These are phyloP conservation scores for Diarsia rubi DNA, from an alignment of 2,888 invertebrate species.

Conservation along the genomic window DNA sequence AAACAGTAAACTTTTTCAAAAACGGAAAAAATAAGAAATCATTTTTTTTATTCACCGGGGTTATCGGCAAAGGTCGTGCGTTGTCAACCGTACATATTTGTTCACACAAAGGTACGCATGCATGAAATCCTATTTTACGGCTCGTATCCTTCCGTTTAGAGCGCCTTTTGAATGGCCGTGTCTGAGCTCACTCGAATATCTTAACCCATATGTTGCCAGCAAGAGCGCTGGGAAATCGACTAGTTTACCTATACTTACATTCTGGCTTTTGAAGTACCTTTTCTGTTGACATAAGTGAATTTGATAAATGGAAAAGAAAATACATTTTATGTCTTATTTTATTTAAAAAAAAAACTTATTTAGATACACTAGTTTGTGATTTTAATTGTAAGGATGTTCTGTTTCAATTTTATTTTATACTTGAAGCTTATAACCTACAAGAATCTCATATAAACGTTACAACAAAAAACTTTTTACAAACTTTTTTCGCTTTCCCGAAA, in stretches of 20 bases:
- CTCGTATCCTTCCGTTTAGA: slow-evolving; percentile 88
- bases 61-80: slow-evolving; percentile 87
- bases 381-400: background rate
- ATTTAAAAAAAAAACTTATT: background rate
- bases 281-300: background rate
- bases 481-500: background rate
- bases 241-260: slow-evolving; percentile 64
- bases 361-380: too few species aligned
- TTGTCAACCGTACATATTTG: slow-evolving; percentile 89
- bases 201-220: slow-evolving; percentile 78
- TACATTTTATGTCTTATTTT: background rate
- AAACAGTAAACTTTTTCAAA: slow-evolving; percentile 49
- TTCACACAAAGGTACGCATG: slow-evolving; percentile 89
- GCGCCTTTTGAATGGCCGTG: slow-evolving; percentile 87
- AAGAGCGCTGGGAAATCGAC: slow-evolving; percentile 74
- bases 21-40: slow-evolving; percentile 70
- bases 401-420: background rate
- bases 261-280: slow-evolving; percentile 40
- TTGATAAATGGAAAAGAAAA: background rate
- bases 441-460: background rate
- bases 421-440: background rate
- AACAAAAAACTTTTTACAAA: background rate
- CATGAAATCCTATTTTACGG: slow-evolving; percentile 91
- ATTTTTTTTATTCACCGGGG: slow-evolving; percentile 77
- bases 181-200: slow-evolving; percentile 84